Conservation (phyloP, 2,113 vertebrate genomes). For the Nerophis lumbriciformis region DNA sequence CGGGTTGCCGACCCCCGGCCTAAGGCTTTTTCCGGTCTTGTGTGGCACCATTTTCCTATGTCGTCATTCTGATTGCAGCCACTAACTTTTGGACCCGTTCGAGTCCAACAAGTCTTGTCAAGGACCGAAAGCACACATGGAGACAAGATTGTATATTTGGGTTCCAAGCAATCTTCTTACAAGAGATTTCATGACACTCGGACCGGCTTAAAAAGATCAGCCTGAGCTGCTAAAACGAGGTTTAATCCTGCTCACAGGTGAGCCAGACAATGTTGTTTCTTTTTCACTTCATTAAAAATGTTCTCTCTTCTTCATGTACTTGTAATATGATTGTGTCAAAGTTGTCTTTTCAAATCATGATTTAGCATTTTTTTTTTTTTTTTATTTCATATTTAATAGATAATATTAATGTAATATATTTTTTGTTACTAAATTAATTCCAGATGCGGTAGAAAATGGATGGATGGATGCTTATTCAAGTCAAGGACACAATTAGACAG, state of each 20-base stretch:
- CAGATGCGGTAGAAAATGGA: background rate
- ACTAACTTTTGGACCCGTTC: background rate
- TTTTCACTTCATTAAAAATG: background rate
- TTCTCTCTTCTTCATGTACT: constrained; percentile 7
- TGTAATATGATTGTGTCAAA: background rate
- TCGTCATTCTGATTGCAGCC: constrained; percentile 5
- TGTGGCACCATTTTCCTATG: background rate
- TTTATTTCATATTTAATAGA: background rate
- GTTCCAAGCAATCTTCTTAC: constrained; percentile 48
- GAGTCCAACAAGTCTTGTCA: constrained; percentile 12
- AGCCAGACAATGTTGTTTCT: background rate
- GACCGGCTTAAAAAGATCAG: constrained; percentile 49
- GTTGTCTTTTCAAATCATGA: constrained; percentile 4
- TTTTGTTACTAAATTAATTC: background rate
- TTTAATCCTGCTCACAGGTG: constrained; percentile 42
- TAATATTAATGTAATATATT: background rate
- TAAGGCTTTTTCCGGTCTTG: background rate
- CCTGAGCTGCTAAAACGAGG: background rate
- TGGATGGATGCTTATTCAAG: no score
- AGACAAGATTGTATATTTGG: constrained; percentile 39
- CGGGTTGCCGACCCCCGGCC: no score
- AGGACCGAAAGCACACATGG: constrained; percentile 24
- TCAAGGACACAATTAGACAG: background rate
- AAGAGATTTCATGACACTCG: constrained; percentile 51
- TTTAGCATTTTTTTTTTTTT: no score